These are phyloP conservation scores for Stenolophus ochropezus DNA, from an alignment of 2,888 invertebrate genomes.

Conservation along the genomic window DNA sequence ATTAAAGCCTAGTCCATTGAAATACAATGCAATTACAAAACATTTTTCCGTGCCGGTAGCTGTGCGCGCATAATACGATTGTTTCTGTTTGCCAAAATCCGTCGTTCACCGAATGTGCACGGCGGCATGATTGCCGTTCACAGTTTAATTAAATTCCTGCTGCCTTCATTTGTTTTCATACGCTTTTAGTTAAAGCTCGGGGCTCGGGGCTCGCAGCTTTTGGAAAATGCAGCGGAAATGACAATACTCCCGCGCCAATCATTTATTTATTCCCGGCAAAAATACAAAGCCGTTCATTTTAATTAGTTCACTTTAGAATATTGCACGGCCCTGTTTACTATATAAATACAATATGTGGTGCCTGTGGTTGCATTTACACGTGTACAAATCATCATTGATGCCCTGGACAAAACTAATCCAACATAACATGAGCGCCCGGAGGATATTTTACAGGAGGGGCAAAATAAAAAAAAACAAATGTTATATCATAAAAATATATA, in stretches of 20 bases:
- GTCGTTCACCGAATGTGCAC: slow-evolving; percentile 34
- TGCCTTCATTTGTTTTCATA: slow-evolving; percentile 59
- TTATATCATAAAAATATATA: no score
- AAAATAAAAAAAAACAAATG: no score
- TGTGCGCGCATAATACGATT: slow-evolving; percentile 39
- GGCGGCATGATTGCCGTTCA: slow-evolving; percentile 34
- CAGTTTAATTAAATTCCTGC: slow-evolving; percentile 58
- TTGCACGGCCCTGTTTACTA: not conserved
- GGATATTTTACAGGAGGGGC: no score
- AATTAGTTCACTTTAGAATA: slow-evolving; percentile 10
- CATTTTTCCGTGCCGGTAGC: slow-evolving; percentile 40
- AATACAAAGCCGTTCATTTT: slow-evolving; percentile 33
- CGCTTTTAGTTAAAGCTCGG: slow-evolving; percentile 57
- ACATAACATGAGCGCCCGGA: no score
- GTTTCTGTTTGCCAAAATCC: slow-evolving; percentile 55
- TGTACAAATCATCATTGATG: no score
- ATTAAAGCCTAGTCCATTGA: slow-evolving; percentile 3
- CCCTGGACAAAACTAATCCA: no score
- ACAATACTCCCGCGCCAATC: slow-evolving; percentile 25
- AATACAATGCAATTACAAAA: slow-evolving; percentile 47
- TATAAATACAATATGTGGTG: slow-evolving; percentile 1
- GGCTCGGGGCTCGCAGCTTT: slow-evolving; percentile 18
- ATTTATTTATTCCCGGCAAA: slow-evolving; percentile 38
- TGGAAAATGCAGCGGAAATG: slow-evolving; percentile 45
- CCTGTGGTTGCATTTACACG: not conserved